Conservation (phyloP, 2,888 invertebrate genomes). For the Labia minor region DNA sequence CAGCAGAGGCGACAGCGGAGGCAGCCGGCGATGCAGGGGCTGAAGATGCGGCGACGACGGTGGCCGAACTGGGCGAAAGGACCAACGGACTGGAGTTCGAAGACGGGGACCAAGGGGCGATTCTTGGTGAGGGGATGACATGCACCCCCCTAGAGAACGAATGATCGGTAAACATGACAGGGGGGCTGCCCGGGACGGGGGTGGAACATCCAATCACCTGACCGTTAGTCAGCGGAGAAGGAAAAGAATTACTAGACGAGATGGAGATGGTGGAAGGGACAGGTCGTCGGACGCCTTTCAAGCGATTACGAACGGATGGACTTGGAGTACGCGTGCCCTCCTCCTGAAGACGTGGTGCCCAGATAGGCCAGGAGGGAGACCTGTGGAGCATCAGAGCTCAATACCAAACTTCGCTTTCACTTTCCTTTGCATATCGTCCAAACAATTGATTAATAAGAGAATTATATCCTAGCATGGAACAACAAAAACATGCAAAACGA, state of each 20-base stretch:
- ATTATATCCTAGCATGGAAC: no score
- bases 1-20: conserved; percentile 19
- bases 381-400: conserved; percentile 28
- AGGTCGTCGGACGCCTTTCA: not conserved
- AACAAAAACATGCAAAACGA: no score
- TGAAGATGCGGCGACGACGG: conserved; percentile 20
- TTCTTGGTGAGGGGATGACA: conserved; percentile 18
- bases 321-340: conserved; percentile 13
- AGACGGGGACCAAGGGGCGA: conserved; percentile 20
- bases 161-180: conserved; percentile 22
- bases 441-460: no score
- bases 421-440: not conserved
- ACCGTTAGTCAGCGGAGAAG: conserved; percentile 19
- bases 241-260: conserved; percentile 18
- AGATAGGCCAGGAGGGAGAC: conserved; percentile 50
- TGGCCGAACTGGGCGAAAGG: conserved; percentile 31
- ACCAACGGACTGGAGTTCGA: conserved; percentile 25
- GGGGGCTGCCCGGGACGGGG: conserved; percentile 14
- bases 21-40: conserved; percentile 22
- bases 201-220: conserved; percentile 20
- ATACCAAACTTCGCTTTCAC: not conserved
- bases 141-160: conserved; percentile 22
- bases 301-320: conserved; percentile 16
- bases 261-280: not conserved
- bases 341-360: conserved; percentile 38